Evolutionary conservation across 2,113 vertebrate genomes (phyloP), one percentile per base, ranked within the genome.

Genomic region (Vidua chalybeata): DNA sequence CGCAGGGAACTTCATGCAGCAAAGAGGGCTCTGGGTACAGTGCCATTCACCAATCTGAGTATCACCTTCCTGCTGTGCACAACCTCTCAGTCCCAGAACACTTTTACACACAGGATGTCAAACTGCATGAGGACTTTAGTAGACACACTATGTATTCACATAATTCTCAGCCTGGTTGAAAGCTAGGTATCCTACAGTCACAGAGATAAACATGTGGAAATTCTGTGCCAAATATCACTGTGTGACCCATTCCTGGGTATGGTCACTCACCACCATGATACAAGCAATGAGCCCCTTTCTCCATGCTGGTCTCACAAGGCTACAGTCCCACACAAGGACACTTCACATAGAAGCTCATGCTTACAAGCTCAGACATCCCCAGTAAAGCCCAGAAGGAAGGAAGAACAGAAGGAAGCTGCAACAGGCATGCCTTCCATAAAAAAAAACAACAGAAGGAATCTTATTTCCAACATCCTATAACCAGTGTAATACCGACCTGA

Each of bases 11-110:
- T 41, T 56, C 27, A n/a, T 13, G 28, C 22, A 71, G 48, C 10
- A n/a, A 66, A 35, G 0, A 83, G 7, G 30, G 22, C 23, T 68
- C 33, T 27, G 5, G 10, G 7, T 35, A 48, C 41, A 77, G 31
- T 13, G 41, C 17, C 46, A 28, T 24, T 58, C 26, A 71, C 9
- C n/a, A 48, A 19, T 7, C 26, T 27, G 19, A 62, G 35, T 13
- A 43, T 28, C 56, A 39, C 9, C 68, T 5, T 56, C 43, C 7
- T 2, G 2, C 11, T 12, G 5, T 1, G 4, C 16, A 23, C 35
- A 45, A 4, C 12, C 13, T 74, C 46, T 66, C 26, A 79, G 19
- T 9, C 45, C 78, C 33, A 56, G 46, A 83, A 67, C 6, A 52
- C n/a, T 59, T 64, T 21, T 30, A 59, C 17, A 35, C 23, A 46